These are phyloP conservation scores for Asarcornis scutulata DNA, from an alignment of 2,113 vertebrate genomes.

Conservation along the genomic window DNA sequence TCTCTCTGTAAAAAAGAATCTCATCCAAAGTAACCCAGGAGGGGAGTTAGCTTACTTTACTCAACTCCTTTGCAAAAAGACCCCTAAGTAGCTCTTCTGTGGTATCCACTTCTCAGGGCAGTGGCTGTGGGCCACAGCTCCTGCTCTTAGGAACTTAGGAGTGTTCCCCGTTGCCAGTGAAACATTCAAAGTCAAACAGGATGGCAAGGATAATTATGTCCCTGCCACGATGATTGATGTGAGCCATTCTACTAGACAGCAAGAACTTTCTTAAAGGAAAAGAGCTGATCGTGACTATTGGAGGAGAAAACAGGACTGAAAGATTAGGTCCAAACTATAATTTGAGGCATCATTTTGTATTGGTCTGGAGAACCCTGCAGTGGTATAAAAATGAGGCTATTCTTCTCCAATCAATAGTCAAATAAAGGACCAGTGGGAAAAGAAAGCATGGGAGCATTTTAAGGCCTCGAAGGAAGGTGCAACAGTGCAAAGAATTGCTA, in stretches of 20 bases:
- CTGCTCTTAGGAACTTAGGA: neutral
- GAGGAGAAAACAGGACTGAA: neutral
- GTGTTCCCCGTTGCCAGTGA: neutral
- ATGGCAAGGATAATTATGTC: neutral
- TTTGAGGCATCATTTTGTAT: neutral
- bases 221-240: neutral
- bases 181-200: neutral
- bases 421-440: neutral
- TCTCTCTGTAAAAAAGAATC: neutral
- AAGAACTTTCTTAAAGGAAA: neutral
- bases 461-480: neutral
- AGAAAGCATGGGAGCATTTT: neutral
- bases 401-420: neutral
- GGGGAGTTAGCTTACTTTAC: neutral
- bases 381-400: neutral
- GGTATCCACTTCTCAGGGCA: neutral
- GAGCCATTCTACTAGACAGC: neutral
- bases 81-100: neutral
- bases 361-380: neutral
- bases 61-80: neutral
- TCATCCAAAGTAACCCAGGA: neutral
- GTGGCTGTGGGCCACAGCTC: neutral
- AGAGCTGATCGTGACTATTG: neutral
- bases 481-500: neutral
- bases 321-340: neutral